Evolutionary conservation across 2,888 invertebrate species (phyloP).

Genomic region (Rambutsinella grinnellia): DNA sequence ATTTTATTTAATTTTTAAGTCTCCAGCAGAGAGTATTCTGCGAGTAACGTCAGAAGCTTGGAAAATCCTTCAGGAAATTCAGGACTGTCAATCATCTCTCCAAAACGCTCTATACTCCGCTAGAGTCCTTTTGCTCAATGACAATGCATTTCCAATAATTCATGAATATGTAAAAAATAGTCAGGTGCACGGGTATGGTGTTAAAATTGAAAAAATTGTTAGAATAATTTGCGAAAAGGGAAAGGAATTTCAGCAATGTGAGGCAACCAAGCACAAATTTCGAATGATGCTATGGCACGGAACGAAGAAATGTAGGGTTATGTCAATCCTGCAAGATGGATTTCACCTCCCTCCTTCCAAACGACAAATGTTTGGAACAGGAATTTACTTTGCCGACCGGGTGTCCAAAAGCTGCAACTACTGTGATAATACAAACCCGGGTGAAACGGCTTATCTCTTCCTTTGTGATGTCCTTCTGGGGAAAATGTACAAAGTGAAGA

Average conservation of each 20-base stretch:
- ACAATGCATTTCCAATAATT: too few species aligned
- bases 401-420: conserved; percentile 43
- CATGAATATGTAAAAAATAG: conserved; percentile 6
- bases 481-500: conserved; percentile 26
- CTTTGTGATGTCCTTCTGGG: conserved; percentile 53
- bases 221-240: conserved; percentile 3
- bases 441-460: conserved; percentile 27
- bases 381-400: conserved; percentile 44
- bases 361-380: conserved; percentile 42
- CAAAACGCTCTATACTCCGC: too few species aligned
- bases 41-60: too few species aligned
- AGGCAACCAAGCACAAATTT: not conserved
- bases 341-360: conserved; percentile 19
- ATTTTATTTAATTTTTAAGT: too few species aligned
- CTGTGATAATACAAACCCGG: conserved; percentile 16
- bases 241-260: conserved; percentile 3
- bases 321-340: conserved; percentile 31
- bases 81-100: too few species aligned
- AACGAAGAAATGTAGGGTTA: conserved; percentile 1
- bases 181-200: conserved; percentile 6
- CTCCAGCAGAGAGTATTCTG: too few species aligned
- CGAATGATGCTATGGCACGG: conserved; percentile 52
- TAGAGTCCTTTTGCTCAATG: too few species aligned
- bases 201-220: conserved; percentile 1
- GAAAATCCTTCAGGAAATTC: too few species aligned